phyloP scores from a whole-genome alignment of 2,888 invertebrate species.

The Tetramorium bicarinatum region DNA sequence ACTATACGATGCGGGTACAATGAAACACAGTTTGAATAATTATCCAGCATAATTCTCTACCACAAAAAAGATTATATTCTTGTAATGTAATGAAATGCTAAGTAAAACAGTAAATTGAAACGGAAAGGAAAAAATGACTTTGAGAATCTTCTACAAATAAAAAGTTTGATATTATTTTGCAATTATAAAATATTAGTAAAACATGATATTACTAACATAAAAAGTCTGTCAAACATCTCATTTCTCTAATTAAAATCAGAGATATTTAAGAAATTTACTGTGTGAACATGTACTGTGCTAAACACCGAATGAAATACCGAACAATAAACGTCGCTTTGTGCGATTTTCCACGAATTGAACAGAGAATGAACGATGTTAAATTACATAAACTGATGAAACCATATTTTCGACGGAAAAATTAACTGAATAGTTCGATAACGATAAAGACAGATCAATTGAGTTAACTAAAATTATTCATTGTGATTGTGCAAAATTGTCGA shows the following conservation, averaged over 20 bases:
- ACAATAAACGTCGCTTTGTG: neutral
- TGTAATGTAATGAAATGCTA: neutral
- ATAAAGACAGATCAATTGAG: neutral
- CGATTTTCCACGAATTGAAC: conserved; percentile 3
- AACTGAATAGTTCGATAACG: conserved; percentile 5
- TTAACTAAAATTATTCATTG: conserved; percentile 12
- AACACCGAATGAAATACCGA: neutral
- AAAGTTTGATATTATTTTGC: neutral
- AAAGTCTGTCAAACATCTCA: neutral
- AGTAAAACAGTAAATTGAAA: neutral
- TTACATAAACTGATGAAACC: conserved; percentile 42
- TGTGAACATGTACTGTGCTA: neutral
- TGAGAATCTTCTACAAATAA: neutral
- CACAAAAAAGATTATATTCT: neutral
- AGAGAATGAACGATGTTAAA: conserved; percentile 14
- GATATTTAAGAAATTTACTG: conserved; percentile 6
- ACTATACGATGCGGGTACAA: neutral
- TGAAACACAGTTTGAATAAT: conserved; percentile 10
- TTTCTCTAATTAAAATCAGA: neutral
- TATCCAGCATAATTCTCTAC: conserved; percentile 5
- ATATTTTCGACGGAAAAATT: neutral
- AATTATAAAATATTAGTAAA: neutral
- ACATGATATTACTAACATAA: neutral
- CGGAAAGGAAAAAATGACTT: neutral
- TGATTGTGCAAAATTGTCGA: conserved; percentile 11